phyloP scores from a whole-genome alignment of 1,140 invertebrate genomes.

The Drosophila azteca region DNA sequence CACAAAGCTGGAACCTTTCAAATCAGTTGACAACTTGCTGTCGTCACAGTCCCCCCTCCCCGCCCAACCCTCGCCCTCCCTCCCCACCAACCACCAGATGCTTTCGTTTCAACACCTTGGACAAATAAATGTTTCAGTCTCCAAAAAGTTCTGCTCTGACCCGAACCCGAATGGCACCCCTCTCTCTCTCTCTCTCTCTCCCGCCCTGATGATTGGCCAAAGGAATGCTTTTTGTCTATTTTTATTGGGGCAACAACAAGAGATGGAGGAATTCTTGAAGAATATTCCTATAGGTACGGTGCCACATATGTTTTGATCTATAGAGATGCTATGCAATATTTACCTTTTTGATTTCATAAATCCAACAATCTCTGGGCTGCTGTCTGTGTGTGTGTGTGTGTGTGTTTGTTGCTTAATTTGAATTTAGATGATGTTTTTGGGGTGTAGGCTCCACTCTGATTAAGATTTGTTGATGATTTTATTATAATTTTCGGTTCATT shows the following conservation, averaged over 20 bases:
- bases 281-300: constrained; percentile 14
- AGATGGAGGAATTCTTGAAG: constrained; percentile 26
- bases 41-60: constrained; percentile 31
- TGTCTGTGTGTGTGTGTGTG: constrained; percentile 11
- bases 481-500: constrained; percentile 58
- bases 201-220: constrained; percentile 1
- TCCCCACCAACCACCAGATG: constrained; percentile 27
- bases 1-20: constrained; percentile 33
- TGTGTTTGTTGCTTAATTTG: constrained; percentile 30
- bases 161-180: not conserved
- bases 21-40: constrained; percentile 62
- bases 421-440: constrained; percentile 16
- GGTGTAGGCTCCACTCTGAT: constrained; percentile 34
- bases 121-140: constrained; percentile 65
- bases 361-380: constrained; percentile 57
- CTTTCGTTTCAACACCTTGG: constrained; percentile 66
- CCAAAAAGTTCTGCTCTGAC: constrained; percentile 10
- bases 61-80: constrained; percentile 13
- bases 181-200: not conserved
- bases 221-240: constrained; percentile 66
- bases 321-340: constrained; percentile 45
- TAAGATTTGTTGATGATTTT: constrained; percentile 57
- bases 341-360: constrained; percentile 81
- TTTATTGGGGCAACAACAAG: constrained; percentile 58
- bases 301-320: constrained; percentile 13